Evolutionary conservation across 2,888 invertebrate genomes (phyloP), one percentile per base, ranked within the genome.

Genomic region (Phanerotoma sp.): DNA sequence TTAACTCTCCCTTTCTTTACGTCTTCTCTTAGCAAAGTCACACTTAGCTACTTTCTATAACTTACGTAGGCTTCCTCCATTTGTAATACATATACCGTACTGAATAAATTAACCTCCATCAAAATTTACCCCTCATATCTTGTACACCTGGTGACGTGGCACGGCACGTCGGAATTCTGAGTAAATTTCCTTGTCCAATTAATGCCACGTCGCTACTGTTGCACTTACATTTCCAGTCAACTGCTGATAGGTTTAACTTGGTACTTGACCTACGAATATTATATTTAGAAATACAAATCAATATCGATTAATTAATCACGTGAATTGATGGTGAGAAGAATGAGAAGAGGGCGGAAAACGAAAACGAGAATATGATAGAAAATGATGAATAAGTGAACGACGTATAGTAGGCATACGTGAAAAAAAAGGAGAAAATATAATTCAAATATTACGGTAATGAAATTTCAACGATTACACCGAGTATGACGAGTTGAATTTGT

Each of bases 131-230:
- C 48, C 42, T 37, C 51, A 50, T 54, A 46, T 49, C 51, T 47
- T 33, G 28, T 44, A 33, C 54, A 54, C 57, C 51, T 51, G 53
- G 52, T 47, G 47, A 40, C 59, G 53, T 55, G 54, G 54, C 53
- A 42, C 55, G 45, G 61, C 55, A 57, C 59, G 63, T 66, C 67
- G 66, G 64, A 65, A 68, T 70, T 68, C 66, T 63, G 63, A 68
- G 67, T 68, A 66, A 69, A 72, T 69, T 66, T 67, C 64, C 63
- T 64, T 66, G 66, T 68, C 68, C 64, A 67, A 72, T 71, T 70
- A 71, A 65, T 57, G 66, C 65, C 58, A 48, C 49, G 50, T 50
- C 47, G 55, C 48, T 30, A 32, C 25, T 25, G 51, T 35, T 11
- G 11, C 16, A 18, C 38, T 11, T 20, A 16, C 38, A 38, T 18